Evolutionary conservation across 2,888 invertebrate species (phyloP).

Genomic region (Drosophila prostipennis): DNA sequence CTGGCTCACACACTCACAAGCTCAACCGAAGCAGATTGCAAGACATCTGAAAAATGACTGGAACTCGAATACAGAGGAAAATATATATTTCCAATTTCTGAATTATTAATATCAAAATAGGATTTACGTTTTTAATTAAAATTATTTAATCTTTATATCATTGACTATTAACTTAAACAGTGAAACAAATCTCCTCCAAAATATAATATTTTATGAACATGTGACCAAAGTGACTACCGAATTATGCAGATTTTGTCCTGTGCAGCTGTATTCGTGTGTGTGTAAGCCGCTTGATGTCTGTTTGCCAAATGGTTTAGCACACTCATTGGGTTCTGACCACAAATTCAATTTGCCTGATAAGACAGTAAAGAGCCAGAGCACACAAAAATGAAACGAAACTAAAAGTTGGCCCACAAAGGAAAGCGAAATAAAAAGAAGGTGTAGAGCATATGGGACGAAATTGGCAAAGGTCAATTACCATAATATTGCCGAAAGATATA

Average conservation of each 20-base stretch:
- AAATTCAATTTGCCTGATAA: slow-evolving; percentile 73
- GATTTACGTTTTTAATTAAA: not conserved
- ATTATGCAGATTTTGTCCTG: not conserved
- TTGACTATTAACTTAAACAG: too few relatives aligned
- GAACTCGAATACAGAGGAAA: slow-evolving; percentile 15
- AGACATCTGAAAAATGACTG: slow-evolving; percentile 48
- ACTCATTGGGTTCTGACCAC: slow-evolving; percentile 68
- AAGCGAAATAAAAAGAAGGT: slow-evolving; percentile 1
- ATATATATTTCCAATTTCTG: not conserved
- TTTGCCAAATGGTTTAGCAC: slow-evolving; percentile 74
- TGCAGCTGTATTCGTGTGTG: slow-evolving; percentile 15
- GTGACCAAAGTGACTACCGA: not conserved
- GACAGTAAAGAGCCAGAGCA: slow-evolving; percentile 38
- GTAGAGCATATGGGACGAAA: slow-evolving; percentile 20
- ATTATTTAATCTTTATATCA: too few relatives aligned
- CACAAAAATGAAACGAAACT: slow-evolving; percentile 43
- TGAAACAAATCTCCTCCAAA: too few relatives aligned
- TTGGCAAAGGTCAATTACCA: slow-evolving; percentile 44
- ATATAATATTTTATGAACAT: too few relatives aligned
- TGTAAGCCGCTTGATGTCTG: slow-evolving; percentile 47
- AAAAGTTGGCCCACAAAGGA: slow-evolving; percentile 35
- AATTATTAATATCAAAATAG: not conserved
- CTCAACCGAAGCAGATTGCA: slow-evolving; percentile 39
- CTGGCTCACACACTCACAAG: slow-evolving; percentile 4
- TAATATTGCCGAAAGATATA: slow-evolving; percentile 8